Evolutionary conservation across 2,113 vertebrate genomes (phyloP).

Genomic region (Gallinago media): DNA sequence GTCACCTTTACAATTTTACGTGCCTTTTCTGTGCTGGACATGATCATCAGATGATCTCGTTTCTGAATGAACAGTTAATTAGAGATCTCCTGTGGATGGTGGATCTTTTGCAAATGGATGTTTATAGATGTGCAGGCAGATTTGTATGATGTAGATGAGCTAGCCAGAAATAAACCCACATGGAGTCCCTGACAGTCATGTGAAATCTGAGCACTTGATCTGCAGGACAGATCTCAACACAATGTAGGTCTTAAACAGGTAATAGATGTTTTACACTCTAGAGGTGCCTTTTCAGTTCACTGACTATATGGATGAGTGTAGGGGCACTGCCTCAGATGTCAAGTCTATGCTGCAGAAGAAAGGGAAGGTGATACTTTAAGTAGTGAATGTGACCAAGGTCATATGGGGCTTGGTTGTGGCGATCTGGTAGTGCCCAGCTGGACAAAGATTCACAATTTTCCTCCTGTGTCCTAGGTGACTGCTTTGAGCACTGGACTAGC

Average conservation of each 20-base stretch:
- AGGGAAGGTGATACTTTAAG: background rate
- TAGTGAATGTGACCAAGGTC: background rate
- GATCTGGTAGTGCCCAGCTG: background rate
- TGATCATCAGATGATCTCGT: background rate
- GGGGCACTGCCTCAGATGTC: background rate
- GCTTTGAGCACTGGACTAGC: background rate
- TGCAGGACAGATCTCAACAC: background rate
- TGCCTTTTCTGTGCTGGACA: background rate
- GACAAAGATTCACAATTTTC: background rate
- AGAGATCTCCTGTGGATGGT: background rate
- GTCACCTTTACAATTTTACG: background rate
- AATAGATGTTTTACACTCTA: background rate
- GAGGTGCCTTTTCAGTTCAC: background rate
- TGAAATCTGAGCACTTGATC: background rate
- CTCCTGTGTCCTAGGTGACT: background rate
- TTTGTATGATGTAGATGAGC: background rate
- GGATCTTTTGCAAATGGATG: background rate
- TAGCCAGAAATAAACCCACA: background rate
- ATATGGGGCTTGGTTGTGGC: background rate
- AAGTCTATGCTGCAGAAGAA: background rate
- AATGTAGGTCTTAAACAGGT: background rate
- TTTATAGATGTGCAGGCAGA: background rate
- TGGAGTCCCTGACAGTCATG: background rate
- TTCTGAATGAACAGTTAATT: background rate
- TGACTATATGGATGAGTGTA: background rate